Evolutionary conservation across 2,113 vertebrate species (phyloP).

Genomic region (Ranitomeya variabilis): DNA sequence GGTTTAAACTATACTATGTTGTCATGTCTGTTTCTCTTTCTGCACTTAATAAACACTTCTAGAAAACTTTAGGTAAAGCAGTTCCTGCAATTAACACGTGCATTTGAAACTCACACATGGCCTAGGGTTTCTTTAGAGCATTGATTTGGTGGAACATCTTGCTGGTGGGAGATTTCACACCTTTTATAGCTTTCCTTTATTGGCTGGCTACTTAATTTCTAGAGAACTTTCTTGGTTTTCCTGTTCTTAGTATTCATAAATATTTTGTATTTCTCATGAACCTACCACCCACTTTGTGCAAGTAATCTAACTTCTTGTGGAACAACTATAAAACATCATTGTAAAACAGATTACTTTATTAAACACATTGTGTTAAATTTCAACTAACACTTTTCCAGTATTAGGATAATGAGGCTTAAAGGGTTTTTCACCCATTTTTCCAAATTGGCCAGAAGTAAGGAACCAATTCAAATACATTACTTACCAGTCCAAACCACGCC

Average conservation of each 20-base stretch:
- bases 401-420: too few relatives aligned
- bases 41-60: slow-evolving; percentile 18
- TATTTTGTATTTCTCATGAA: neutral
- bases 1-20: neutral
- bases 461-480: too few relatives aligned
- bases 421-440: too few relatives aligned
- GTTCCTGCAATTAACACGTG: slow-evolving; percentile 30
- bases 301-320: neutral
- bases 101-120: slow-evolving; percentile 24
- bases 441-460: too few relatives aligned
- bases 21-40: neutral
- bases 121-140: neutral
- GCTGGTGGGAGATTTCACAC: slow-evolving; percentile 30
- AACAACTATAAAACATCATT: neutral
- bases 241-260: neutral
- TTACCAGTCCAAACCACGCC: too few relatives aligned
- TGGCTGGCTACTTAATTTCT: neutral
- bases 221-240: neutral
- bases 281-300: neutral
- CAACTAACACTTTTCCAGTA: too few relatives aligned
- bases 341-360: too few relatives aligned
- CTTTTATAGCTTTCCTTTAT: slow-evolving; percentile 35
- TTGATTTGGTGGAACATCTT: slow-evolving; percentile 24
- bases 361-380: too few relatives aligned
- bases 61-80: slow-evolving; percentile 13